phyloP scores from a whole-genome alignment of 2,113 vertebrate species.

The Otis tarda region DNA sequence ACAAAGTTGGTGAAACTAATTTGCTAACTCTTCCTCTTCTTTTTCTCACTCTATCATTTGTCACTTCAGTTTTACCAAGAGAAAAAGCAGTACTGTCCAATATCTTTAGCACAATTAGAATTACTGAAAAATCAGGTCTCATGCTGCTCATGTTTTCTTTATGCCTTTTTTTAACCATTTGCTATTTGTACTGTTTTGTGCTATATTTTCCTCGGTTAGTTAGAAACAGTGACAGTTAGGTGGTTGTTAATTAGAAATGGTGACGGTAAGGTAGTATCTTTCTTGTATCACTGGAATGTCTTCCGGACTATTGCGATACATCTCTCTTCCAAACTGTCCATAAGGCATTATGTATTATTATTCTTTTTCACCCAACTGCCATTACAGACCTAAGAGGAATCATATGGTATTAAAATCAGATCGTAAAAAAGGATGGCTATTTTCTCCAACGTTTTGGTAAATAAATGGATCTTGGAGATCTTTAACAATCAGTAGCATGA shows the following conservation, averaged over 20 bases:
- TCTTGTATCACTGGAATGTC: background rate
- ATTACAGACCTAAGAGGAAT: background rate
- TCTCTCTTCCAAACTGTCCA: background rate
- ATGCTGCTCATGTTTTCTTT: constrained; percentile 64
- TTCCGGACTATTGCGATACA: background rate
- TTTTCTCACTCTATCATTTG: constrained; percentile 34
- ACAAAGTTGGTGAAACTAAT: constrained; percentile 7
- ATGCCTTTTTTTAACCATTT: constrained; percentile 63
- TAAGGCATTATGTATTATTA: background rate
- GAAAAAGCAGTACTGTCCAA: constrained; percentile 11
- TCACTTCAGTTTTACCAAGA: constrained; percentile 45
- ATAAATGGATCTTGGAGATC: background rate
- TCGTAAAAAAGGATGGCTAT: background rate
- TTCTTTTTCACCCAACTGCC: background rate
- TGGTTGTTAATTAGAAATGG: constrained; percentile 39
- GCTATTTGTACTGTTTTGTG: constrained; percentile 15
- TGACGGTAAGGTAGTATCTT: background rate
- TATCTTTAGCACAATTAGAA: constrained; percentile 43
- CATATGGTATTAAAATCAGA: background rate
- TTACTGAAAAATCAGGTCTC: constrained; percentile 48
- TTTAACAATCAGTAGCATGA: background rate
- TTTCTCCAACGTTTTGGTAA: background rate
- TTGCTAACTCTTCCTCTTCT: constrained; percentile 45
- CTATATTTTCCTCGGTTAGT: constrained; percentile 50
- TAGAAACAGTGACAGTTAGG: constrained; percentile 21